Evolutionary conservation across 2,797 vertebrate species (phyloP).

Genomic region (Danio kyathit): DNA sequence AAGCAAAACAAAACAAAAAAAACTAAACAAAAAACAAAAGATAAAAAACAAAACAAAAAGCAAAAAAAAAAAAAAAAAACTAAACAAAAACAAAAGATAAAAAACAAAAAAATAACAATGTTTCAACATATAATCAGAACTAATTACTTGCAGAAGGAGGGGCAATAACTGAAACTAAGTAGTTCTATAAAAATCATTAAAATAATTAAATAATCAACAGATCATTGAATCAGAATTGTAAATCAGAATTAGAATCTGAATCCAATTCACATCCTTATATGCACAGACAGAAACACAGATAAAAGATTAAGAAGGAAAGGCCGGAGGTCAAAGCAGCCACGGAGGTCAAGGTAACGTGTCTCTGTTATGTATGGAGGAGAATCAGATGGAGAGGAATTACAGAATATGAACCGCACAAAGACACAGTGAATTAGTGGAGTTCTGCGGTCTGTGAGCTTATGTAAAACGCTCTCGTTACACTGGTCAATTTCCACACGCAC

Average conservation of each 20-base stretch:
- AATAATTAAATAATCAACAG: not conserved
- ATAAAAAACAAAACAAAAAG: no score
- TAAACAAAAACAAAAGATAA: no score
- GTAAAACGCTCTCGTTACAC: constrained; percentile 78
- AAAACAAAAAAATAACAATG: no score
- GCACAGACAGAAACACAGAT: not conserved
- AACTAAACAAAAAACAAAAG: no score
- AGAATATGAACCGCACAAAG: constrained; percentile 76
- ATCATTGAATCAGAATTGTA: not conserved
- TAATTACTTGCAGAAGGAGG: no score
- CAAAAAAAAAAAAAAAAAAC: no score
- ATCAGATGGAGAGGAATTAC: constrained; percentile 75
- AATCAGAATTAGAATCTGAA: not conserved
- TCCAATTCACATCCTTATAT: not conserved
- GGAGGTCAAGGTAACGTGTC: constrained; percentile 41
- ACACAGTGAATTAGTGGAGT: constrained; percentile 73
- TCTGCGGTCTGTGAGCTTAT: constrained; percentile 73
- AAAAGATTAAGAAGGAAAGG: constrained; percentile 4
- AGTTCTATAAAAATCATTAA: not conserved
- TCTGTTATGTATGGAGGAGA: constrained; percentile 56
- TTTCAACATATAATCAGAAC: no score
- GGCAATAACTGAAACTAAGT: not conserved
- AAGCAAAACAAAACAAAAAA: no score
- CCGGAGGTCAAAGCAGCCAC: not conserved
- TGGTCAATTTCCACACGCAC: constrained; percentile 78